Evolutionary conservation across 2,888 invertebrate species (phyloP).

Genomic region (Cybosia mesomella): DNA sequence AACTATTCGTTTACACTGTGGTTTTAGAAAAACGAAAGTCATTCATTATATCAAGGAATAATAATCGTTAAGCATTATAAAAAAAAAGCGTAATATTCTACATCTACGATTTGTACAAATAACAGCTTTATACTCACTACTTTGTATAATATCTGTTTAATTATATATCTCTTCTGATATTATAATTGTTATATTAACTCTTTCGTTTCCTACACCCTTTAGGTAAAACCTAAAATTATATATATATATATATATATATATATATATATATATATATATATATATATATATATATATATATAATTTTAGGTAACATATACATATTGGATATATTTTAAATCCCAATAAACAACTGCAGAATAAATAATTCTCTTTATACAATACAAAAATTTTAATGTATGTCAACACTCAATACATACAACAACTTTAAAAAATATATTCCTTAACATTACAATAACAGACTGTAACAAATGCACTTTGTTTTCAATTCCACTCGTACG

Average conservation of each 20-base stretch:
- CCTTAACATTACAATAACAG: slow-evolving; percentile 61
- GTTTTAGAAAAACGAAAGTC: slow-evolving; percentile 49
- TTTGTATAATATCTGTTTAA: slow-evolving; percentile 49
- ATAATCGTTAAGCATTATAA: slow-evolving; percentile 36
- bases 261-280: too few relatives aligned
- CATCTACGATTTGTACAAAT: slow-evolving; percentile 53
- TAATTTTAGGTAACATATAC: too few relatives aligned
- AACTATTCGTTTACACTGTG: slow-evolving; percentile 47
- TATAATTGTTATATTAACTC: slow-evolving; percentile 26
- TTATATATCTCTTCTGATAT: slow-evolving; percentile 34
- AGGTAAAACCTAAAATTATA: slow-evolving; percentile 52
- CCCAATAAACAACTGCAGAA: slow-evolving; percentile 59
- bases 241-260: slow-evolving; percentile 53
- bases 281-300: too few relatives aligned
- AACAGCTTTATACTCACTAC: slow-evolving; percentile 48
- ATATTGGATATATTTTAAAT: slow-evolving; percentile 46
- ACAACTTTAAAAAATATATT: slow-evolving; percentile 69
- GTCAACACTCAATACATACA: slow-evolving; percentile 51
- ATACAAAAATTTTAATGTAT: slow-evolving; percentile 42
- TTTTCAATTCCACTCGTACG: slow-evolving; percentile 67
- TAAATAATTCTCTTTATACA: slow-evolving; percentile 65
- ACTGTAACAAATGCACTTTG: slow-evolving; percentile 78
- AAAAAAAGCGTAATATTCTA: slow-evolving; percentile 59
- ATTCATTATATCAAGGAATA: slow-evolving; percentile 13
- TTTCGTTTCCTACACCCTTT: slow-evolving; percentile 46